These are phyloP conservation scores for Nymphalis polychloros DNA, from an alignment of 2,888 invertebrate genomes.

Conservation along the genomic window DNA sequence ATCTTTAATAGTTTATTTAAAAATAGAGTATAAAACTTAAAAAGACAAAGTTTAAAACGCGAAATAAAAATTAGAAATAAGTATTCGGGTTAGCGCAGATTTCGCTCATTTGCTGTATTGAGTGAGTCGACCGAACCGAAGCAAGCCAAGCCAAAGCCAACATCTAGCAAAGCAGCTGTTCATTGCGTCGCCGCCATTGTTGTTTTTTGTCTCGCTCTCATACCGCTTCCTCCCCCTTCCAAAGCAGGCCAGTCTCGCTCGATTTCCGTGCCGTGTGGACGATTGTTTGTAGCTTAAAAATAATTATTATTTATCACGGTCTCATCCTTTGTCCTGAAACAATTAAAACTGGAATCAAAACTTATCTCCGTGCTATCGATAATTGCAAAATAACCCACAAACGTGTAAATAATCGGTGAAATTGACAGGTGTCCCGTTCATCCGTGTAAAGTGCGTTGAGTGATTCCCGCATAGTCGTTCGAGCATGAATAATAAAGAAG, in stretches of 20 bases:
- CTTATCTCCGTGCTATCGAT: constrained; percentile 19
- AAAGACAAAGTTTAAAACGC: too few species aligned
- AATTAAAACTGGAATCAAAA: constrained; percentile 44
- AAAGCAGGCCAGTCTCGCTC: constrained; percentile 72
- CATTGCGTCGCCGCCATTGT: constrained; percentile 71
- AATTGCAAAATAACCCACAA: constrained; percentile 34
- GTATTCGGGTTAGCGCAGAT: constrained; percentile 15
- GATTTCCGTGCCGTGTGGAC: constrained; percentile 69
- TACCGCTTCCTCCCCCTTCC: constrained; percentile 49
- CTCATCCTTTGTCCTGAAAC: constrained; percentile 76
- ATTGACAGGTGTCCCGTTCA: constrained; percentile 58
- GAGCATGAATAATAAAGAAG: constrained; percentile 81
- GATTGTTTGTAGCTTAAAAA: constrained; percentile 46
- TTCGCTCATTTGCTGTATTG: constrained; percentile 13
- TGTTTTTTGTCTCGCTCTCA: constrained; percentile 59
- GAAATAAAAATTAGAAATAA: neutral
- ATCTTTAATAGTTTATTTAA: too few species aligned
- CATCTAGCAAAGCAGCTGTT: constrained; percentile 66
- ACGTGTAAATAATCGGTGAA: constrained; percentile 52
- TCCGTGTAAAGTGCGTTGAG: constrained; percentile 66
- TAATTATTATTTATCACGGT: constrained; percentile 60
- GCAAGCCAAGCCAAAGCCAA: constrained; percentile 42
- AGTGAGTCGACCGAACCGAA: constrained; percentile 22
- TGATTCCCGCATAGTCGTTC: constrained; percentile 75
- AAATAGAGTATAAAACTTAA: too few species aligned